Evolutionary conservation across 2,888 invertebrate species (phyloP).

Genomic region (Coremacera marginata): DNA sequence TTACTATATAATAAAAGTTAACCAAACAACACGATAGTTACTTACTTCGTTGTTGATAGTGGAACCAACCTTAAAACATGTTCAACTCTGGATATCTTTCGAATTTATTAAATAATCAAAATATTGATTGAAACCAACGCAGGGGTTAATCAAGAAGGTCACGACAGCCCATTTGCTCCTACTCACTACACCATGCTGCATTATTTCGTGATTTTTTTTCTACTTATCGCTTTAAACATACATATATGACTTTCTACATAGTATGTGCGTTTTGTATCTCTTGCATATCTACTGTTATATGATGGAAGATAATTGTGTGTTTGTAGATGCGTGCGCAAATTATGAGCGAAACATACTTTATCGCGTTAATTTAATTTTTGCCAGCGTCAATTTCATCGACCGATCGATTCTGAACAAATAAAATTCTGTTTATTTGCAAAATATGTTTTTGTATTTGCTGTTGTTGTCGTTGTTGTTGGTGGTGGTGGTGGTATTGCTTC

Average conservation of each 20-base stretch:
- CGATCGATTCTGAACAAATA: constrained; percentile 24
- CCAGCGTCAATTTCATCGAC: constrained; percentile 2
- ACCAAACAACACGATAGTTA: no score
- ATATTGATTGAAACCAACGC: constrained; percentile 46
- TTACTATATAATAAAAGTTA: no score
- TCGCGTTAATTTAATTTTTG: constrained; percentile 18
- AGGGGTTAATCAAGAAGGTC: constrained; percentile 50
- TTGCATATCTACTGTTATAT: not conserved
- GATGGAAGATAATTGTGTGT: constrained; percentile 2
- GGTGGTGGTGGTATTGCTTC: not conserved
- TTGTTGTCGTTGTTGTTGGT: not conserved
- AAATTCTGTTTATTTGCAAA: constrained; percentile 31
- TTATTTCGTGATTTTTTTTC: not conserved
- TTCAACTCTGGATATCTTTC: constrained; percentile 42
- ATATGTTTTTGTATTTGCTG: not conserved
- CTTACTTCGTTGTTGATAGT: no score
- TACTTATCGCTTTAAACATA: not conserved
- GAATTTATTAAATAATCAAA: constrained; percentile 50
- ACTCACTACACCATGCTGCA: not conserved
- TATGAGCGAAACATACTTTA: constrained; percentile 12
- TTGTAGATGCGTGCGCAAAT: constrained; percentile 16
- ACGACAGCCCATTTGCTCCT: constrained; percentile 23
- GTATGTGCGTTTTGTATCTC: not conserved
- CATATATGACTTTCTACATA: not conserved
- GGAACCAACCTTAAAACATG: not conserved